Conservation (phyloP, 2,888 invertebrate species). For the Melanargia galathea region DNA sequence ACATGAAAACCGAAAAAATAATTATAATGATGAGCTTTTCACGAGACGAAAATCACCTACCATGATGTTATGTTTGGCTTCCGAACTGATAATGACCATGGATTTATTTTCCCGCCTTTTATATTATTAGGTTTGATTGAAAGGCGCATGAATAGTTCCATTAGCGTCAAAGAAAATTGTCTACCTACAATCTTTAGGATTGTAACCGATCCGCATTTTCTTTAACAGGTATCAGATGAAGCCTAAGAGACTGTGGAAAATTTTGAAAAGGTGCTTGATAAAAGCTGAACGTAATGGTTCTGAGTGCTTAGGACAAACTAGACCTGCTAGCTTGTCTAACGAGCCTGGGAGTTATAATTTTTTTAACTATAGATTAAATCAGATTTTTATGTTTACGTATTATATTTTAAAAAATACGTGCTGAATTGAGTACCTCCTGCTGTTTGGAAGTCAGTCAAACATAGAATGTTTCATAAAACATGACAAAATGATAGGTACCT, state of each 20-base stretch:
- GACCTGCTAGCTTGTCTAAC: too few species aligned
- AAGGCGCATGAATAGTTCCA: conserved; percentile 62
- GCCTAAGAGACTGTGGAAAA: neutral
- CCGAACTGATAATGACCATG: conserved; percentile 39
- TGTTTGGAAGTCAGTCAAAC: too few species aligned
- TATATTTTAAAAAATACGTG: too few species aligned
- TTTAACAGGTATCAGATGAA: conserved; percentile 31
- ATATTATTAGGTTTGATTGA: conserved; percentile 61
- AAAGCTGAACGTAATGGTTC: neutral
- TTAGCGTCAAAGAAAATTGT: conserved; percentile 49
- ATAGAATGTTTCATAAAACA: too few species aligned
- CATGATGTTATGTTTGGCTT: conserved; percentile 51
- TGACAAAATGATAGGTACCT: too few species aligned
- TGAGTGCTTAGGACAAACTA: too few species aligned
- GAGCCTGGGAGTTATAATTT: too few species aligned
- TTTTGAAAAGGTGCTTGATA: neutral
- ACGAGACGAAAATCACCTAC: conserved; percentile 49
- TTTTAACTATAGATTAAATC: too few species aligned
- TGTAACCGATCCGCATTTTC: conserved; percentile 39
- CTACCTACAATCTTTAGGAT: conserved; percentile 27
- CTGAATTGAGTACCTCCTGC: too few species aligned
- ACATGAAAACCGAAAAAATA: neutral
- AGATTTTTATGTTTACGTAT: too few species aligned
- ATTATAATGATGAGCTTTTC: neutral
- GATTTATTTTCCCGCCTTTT: conserved; percentile 48